Evolutionary conservation across 2,888 invertebrate genomes (phyloP).

Genomic region (Ceramica pisi): DNA sequence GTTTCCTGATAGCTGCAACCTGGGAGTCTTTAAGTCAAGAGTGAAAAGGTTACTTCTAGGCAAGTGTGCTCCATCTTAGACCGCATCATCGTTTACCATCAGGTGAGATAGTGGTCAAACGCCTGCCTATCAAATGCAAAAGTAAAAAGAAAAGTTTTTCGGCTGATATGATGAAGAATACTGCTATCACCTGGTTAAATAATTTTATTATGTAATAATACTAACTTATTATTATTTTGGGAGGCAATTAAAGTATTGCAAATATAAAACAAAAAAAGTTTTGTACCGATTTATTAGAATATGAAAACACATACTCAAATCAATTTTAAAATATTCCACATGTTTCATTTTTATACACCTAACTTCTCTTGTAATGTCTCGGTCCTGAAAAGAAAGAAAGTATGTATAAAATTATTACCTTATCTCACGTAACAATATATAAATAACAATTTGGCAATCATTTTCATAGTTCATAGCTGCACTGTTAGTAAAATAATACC

Average conservation of each 20-base stretch:
- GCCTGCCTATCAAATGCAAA: not conserved
- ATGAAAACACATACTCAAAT: not conserved
- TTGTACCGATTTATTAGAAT: slow-evolving; percentile 16
- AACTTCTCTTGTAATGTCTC: not conserved
- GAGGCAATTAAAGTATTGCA: slow-evolving; percentile 8
- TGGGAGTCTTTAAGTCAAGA: too few species aligned
- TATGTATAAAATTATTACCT: not conserved
- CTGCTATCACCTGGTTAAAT: not conserved
- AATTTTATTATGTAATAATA: not conserved
- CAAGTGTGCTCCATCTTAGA: too few species aligned
- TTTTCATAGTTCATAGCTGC: not conserved
- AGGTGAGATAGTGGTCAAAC: too few species aligned
- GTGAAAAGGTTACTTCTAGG: too few species aligned
- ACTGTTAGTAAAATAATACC: not conserved
- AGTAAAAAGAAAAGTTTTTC: too few species aligned
- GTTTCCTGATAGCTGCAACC: too few species aligned
- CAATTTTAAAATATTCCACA: slow-evolving; percentile 1
- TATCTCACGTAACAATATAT: not conserved
- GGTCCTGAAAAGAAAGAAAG: slow-evolving; percentile 31
- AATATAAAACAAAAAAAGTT: slow-evolving; percentile 6
- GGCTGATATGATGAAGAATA: too few species aligned
- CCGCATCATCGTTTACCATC: too few species aligned
- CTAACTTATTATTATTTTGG: not conserved
- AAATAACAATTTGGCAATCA: not conserved
- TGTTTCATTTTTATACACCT: slow-evolving; percentile 3